Evolutionary conservation across 2,113 vertebrate species (phyloP).

Genomic region (Balaeniceps rex): DNA sequence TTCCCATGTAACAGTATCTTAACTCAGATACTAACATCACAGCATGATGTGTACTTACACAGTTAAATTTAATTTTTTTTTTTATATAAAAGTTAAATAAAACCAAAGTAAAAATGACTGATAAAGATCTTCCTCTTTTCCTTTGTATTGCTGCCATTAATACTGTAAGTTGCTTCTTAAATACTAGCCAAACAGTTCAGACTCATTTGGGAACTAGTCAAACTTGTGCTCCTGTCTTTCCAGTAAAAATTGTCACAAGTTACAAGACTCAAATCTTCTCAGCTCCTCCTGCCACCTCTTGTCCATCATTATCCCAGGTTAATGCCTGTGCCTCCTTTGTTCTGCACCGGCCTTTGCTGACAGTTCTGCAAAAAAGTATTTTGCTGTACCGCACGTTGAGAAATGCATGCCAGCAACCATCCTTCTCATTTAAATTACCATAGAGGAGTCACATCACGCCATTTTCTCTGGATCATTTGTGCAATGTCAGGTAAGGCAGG

Average conservation of each 20-base stretch:
- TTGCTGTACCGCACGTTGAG: background rate
- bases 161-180: background rate
- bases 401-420: background rate
- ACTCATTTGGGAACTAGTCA: conserved; percentile 13
- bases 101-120: background rate
- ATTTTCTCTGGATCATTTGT: background rate
- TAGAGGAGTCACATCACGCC: background rate
- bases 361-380: background rate
- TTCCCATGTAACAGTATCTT: background rate
- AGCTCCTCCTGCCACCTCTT: conserved; percentile 2
- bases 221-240: conserved; percentile 37
- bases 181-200: background rate
- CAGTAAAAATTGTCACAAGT: conserved; percentile 28
- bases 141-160: conserved; percentile 9
- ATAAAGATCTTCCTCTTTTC: background rate
- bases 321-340: conserved; percentile 13
- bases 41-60: background rate
- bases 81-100: background rate
- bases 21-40: background rate
- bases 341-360: background rate
- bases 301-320: conserved; percentile 19
- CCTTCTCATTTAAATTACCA: background rate
- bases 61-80: background rate
- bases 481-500: conserved; percentile 56
- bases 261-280: background rate